These are phyloP conservation scores for Manis javanica DNA, from an alignment of 2,797 vertebrate species.

Conservation along the genomic window DNA sequence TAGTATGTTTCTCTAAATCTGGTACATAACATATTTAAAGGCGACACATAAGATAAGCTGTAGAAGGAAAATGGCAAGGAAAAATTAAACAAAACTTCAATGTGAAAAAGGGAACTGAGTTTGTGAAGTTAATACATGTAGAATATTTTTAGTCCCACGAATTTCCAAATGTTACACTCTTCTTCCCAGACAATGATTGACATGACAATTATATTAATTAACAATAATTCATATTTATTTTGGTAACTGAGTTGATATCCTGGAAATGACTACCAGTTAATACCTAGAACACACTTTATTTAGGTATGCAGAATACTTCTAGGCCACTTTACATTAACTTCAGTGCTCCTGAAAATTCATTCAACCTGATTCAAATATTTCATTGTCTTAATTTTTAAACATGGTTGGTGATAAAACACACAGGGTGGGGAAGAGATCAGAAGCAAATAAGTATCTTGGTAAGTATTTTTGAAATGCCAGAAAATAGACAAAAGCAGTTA, in stretches of 20 bases:
- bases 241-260: not conserved
- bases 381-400: not conserved
- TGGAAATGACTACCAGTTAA: not conserved
- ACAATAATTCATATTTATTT: not conserved
- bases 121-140: not conserved
- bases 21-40: not conserved
- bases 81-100: constrained; percentile 37
- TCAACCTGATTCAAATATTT: not conserved
- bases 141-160: constrained; percentile 60
- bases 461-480: constrained; percentile 30
- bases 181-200: not conserved
- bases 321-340: not conserved
- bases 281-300: not conserved
- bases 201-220: not conserved
- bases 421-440: not conserved
- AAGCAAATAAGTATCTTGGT: not conserved
- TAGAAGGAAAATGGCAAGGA: not conserved
- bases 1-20: not conserved
- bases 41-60: not conserved
- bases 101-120: not conserved
- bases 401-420: not conserved
- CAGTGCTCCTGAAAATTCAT: constrained; percentile 15
- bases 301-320: not conserved
- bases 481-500: not conserved
- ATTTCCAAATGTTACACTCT: constrained; percentile 40